Evolutionary conservation across 2,888 invertebrate species (phyloP).

Genomic region (Hydraecia micacea): DNA sequence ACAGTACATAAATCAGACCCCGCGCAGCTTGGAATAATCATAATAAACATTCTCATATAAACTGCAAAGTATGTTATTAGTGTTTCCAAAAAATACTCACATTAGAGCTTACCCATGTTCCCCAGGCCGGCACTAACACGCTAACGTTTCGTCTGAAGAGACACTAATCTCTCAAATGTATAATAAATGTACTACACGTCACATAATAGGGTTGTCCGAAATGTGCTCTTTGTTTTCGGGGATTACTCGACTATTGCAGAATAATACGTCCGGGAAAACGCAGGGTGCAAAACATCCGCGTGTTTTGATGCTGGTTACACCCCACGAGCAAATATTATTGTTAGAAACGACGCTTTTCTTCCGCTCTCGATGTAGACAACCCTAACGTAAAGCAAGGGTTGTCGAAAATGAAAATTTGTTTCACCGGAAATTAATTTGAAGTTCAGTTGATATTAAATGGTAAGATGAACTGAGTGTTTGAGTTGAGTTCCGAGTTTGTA

Average conservation of each 20-base stretch:
- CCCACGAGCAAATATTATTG: conserved; percentile 1
- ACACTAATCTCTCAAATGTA: conserved; percentile 55
- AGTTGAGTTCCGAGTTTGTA: conserved; percentile 30
- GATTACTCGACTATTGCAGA: conserved; percentile 30
- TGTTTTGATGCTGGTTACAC: conserved; percentile 4
- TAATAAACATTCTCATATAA: conserved; percentile 5
- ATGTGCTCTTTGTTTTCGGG: conserved; percentile 15
- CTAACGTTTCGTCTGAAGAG: conserved; percentile 34
- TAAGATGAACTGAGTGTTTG: conserved; percentile 41
- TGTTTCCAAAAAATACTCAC: background rate
- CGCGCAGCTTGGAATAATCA: background rate
- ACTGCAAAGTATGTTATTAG: conserved; percentile 5
- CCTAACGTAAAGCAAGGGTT: conserved; percentile 17
- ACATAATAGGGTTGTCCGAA: conserved; percentile 13
- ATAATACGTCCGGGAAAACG: conserved; percentile 1
- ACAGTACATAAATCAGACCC: background rate
- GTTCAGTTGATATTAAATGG: conserved; percentile 30
- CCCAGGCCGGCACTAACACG: conserved; percentile 13
- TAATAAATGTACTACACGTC: conserved; percentile 35
- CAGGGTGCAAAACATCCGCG: background rate
- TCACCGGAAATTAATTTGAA: conserved; percentile 40
- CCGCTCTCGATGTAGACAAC: background rate
- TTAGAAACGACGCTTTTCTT: background rate
- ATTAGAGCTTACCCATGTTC: background rate
- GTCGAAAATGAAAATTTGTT: conserved; percentile 30